Evolutionary conservation across 2,888 invertebrate genomes (phyloP), one percentile per base, ranked within the genome.

Genomic region (Scotopteryx bipunctaria): DNA sequence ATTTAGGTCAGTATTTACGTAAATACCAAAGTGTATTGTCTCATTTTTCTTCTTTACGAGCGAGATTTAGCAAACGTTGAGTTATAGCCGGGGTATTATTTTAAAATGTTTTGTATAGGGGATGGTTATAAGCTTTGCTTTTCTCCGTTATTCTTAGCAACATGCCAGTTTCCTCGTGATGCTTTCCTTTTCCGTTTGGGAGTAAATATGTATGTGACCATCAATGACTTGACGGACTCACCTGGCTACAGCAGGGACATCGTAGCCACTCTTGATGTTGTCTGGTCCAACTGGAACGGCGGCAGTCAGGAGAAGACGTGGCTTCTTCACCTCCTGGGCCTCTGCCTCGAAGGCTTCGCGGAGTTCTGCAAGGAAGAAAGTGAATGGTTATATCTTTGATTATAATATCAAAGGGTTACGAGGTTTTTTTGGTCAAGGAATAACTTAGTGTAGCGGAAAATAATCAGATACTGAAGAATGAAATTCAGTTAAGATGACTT

Each of bases 241-340:
- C 94, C 94, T 94, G 44, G 97, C 95, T 1, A 98, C 97, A 36
- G 97, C 97, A 0, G 98, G 97, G 0, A 98, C 97, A 78, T 98
- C 97, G 69, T 98, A 98, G 41, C 98, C 98, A 29, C 95, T 94
- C 77, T 95, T 95, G 59, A 98, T 94, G 81, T 97, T 97, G 71
- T 98, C 98, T 3, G 97, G 97, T 3, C 98, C 98, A 0, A 98
- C 98, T 0, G 98, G 97, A 0, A 98, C 98, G 1, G 98, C 98
- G 0, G 97, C 98, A 0, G 97, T 94, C 29, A 98, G 92, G 15
- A 97, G 87, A 5, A 98, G 92, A 55, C 97, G 93, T 0, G 95
- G 94, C 75, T 96, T 95, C 79, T 96, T 96, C 52, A 95, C 93
- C 78, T 98, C 98, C 73, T 97, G 97, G 0, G 97, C 96, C 86